Percentiles rank a stretch among this genome's conserved stretches.
Conservation (phyloP, 2,797 vertebrate species). For the Enteromius mattozi region DNA sequence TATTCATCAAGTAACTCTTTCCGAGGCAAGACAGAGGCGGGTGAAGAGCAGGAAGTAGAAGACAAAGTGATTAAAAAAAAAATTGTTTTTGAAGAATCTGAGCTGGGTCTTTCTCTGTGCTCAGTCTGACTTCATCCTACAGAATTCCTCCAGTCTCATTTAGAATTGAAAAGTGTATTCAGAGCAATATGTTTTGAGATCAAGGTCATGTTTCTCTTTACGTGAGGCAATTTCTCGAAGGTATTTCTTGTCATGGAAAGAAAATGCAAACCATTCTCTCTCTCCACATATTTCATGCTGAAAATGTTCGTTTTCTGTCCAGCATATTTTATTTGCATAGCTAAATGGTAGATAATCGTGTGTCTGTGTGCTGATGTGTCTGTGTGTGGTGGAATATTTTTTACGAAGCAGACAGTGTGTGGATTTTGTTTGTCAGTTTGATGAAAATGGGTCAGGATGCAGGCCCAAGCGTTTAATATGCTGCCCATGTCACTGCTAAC, state of each 20-base stretch:
- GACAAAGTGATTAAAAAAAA: background rate
- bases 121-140: background rate
- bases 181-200: background rate
- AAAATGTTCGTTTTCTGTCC: background rate
- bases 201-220: background rate
- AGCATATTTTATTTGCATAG: conserved; percentile 4
- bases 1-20: background rate
- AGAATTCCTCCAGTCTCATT: background rate
- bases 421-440: conserved; percentile 77
- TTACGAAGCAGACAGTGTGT: conserved; percentile 60
- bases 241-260: background rate
- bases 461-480: conserved; percentile 74
- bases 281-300: background rate
- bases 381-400: conserved; percentile 32
- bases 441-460: conserved; percentile 81
- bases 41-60: background rate
- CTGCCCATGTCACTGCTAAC: conserved; percentile 72
- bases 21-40: background rate
- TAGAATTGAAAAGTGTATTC: background rate
- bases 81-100: background rate
- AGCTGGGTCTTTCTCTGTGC: background rate
- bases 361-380: conserved; percentile 33
- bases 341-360: conserved; percentile 6
- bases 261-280: background rate
- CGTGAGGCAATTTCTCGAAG: background rate